phyloP scores from a whole-genome alignment of 2,888 invertebrate genomes.

The Caenorhabditis afra region DNA sequence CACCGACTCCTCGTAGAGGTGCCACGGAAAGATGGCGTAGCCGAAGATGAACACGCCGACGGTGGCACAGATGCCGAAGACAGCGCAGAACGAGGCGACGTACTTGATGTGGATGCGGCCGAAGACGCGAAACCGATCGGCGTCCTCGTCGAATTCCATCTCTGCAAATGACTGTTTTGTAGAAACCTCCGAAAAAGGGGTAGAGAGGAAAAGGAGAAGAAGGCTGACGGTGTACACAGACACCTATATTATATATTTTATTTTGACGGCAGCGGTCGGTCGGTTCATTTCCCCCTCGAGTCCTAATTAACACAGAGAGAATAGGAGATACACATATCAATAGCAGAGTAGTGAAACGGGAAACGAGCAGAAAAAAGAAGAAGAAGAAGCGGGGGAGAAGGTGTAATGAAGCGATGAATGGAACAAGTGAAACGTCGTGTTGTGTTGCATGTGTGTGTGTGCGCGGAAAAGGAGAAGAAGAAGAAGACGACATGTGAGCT shows the following conservation, averaged over 20 bases:
- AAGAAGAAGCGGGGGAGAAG: not conserved
- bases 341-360: not conserved
- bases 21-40: slow-evolving; percentile 49
- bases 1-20: slow-evolving; percentile 50
- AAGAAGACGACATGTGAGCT: slow-evolving; percentile 12
- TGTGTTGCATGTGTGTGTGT: not conserved
- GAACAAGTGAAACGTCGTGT: not conserved
- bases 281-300: not conserved
- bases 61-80: slow-evolving; percentile 53
- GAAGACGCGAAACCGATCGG: slow-evolving; percentile 43
- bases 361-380: not conserved
- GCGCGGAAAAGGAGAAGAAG: not conserved
- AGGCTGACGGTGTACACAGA: not conserved
- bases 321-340: not conserved
- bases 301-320: slow-evolving; percentile 1
- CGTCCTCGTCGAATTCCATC: slow-evolving; percentile 60
- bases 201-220: not conserved
- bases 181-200: not conserved
- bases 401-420: not conserved
- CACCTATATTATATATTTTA: not conserved
- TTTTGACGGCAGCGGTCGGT: not conserved
- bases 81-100: slow-evolving; percentile 43
- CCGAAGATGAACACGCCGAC: slow-evolving; percentile 51
- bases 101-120: slow-evolving; percentile 55
- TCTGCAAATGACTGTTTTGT: too few relatives aligned